Evolutionary conservation across 2,888 invertebrate species (phyloP), one percentile per base, ranked within the genome.

Genomic region (Lycaena phlaeas): DNA sequence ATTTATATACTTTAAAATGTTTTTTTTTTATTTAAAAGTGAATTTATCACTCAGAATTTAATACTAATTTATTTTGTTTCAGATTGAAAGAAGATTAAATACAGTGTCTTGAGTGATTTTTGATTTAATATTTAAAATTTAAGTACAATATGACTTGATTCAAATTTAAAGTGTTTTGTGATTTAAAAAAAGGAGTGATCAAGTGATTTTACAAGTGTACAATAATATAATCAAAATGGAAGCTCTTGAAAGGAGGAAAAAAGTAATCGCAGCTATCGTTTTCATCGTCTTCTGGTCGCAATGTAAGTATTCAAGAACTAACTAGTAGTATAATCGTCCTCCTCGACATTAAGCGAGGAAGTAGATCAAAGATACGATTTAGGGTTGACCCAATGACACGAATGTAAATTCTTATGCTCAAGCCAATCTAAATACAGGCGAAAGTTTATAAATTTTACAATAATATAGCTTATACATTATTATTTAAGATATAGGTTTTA

Each of bases 211-310:
- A 45, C n/a, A 41, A 37, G 30, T 36, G 31, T 42, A 15, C 43
- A 39, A 36, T 34, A 18, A 38, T 43, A 44, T 44, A 31, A 40
- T 41, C 44, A 72, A 64, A 71, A 82, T 84, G 84, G 84, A 84
- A 60, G 84, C 78, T 26, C 56, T 77, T 42, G 82, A 84, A 55
- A 64, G 82, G 61, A 67, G 76, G 59, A 65, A 68, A 59, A 65
- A 68, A 42, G 69, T 53, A 41, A 1, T 62, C 40, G 67, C 67
- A 6, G 64, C 65, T 5, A 58, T 77, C 18, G 22, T 74, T n/a
- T 54, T 72, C 49, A 63, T 81, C 53, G 57, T 71, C 9, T 66
- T 82, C 50, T 73, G 69, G 59, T 68, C 67, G 40, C 70, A 76
- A 54, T 79, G 84, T 84, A 57, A 81, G 82, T 81, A 44, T 36